Conservation (phyloP, 1,140 invertebrate species). For the Ectropis grisescens region DNA sequence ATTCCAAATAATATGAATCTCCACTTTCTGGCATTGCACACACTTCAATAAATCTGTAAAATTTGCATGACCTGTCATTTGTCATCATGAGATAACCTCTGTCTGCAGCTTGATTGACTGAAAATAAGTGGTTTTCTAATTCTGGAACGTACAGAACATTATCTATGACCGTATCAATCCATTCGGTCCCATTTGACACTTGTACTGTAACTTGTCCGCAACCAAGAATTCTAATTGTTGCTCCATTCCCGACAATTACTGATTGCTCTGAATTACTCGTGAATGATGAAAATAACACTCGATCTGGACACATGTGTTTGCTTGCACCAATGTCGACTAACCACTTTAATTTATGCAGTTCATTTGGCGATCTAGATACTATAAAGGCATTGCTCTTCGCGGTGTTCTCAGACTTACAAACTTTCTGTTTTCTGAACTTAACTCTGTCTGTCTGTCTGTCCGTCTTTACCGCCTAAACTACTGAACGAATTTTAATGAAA, state of each 20-base stretch:
- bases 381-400: slow-evolving; percentile 19
- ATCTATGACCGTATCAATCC: slow-evolving; percentile 27
- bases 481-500: too few relatives aligned
- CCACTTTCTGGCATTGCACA: slow-evolving; percentile 20
- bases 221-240: too few relatives aligned
- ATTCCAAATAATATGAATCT: slow-evolving; percentile 14
- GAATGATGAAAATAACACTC: too few relatives aligned
- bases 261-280: too few relatives aligned
- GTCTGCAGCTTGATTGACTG: slow-evolving; percentile 24
- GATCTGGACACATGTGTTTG: slow-evolving; percentile 19
- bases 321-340: slow-evolving; percentile 14
- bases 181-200: slow-evolving; percentile 17
- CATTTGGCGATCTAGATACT: too few relatives aligned
- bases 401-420: too few relatives aligned
- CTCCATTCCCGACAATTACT: too few relatives aligned
- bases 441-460: too few relatives aligned
- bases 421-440: too few relatives aligned
- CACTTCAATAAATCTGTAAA: slow-evolving; percentile 19
- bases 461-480: too few relatives aligned
- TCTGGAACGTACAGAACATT: slow-evolving; percentile 37
- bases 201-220: too few relatives aligned
- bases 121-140: slow-evolving; percentile 43
- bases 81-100: slow-evolving; percentile 37
- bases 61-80: slow-evolving; percentile 18
- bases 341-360: too few relatives aligned